Percentiles rank a stretch among this genome's conserved stretches.
phyloP scores from a whole-genome alignment of 2,113 vertebrate species.

The Cavia porcellus region DNA sequence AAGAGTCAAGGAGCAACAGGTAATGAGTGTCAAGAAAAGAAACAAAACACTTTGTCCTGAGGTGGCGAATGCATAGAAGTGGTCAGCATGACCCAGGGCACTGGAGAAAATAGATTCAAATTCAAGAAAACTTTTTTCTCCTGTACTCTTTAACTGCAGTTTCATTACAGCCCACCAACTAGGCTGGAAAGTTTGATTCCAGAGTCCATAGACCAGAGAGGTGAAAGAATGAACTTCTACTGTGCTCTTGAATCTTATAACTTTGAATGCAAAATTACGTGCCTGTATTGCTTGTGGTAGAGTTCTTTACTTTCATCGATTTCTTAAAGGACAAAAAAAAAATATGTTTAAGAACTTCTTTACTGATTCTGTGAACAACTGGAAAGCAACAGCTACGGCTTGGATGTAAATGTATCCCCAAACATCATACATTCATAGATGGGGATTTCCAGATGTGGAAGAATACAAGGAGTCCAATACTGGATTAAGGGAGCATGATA shows the following conservation, averaged over 20 bases:
- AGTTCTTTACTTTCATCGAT: neutral
- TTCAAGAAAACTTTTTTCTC: neutral
- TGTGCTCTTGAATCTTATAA: neutral
- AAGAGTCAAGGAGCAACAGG: neutral
- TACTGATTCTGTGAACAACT: neutral
- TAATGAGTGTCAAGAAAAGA: neutral
- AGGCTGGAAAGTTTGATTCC: neutral
- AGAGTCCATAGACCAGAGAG: neutral
- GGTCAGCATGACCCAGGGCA: neutral
- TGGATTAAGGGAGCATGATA: neutral
- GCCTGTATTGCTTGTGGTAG: neutral
- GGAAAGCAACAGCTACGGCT: neutral
- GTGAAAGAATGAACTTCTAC: neutral
- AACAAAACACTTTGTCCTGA: neutral
- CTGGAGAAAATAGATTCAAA: neutral
- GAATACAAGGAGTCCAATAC: neutral
- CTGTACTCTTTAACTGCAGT: neutral
- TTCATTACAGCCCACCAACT: neutral
- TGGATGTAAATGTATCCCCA: neutral
- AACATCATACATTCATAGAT: neutral
- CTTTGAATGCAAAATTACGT: slow-evolving; percentile 2
- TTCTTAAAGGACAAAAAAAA: slow-evolving; percentile 17
- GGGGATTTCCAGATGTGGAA: neutral
- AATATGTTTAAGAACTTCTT: neutral
- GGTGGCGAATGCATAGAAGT: neutral